Evolutionary conservation across 1,140 invertebrate genomes (phyloP).

Genomic region (Pemphigus obesinymphae): DNA sequence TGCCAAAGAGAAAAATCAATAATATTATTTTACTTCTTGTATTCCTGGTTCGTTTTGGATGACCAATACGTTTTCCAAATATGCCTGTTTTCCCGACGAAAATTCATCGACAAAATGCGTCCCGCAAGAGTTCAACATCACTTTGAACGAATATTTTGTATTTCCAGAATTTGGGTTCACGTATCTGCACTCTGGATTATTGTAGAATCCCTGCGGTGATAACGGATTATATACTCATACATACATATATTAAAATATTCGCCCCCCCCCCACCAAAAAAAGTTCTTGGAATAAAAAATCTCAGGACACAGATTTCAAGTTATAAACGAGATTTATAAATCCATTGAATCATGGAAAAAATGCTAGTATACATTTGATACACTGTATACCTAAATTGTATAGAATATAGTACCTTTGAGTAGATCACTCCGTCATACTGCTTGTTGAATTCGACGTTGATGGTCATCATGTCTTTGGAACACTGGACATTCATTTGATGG

Average conservation of each 20-base stretch:
- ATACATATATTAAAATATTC: too few relatives aligned
- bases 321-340: too few relatives aligned
- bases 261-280: too few relatives aligned
- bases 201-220: conserved; percentile 69
- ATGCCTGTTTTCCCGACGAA: conserved; percentile 66
- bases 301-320: too few relatives aligned
- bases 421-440: conserved; percentile 71
- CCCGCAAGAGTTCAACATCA: conserved; percentile 71
- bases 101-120: conserved; percentile 76
- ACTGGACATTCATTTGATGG: conserved; percentile 68
- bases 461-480: conserved; percentile 76
- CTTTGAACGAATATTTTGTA: conserved; percentile 67
- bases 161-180: conserved; percentile 65
- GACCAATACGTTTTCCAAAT: conserved; percentile 74
- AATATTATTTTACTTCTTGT: conserved; percentile 63
- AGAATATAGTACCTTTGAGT: conserved; percentile 61
- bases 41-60: conserved; percentile 74
- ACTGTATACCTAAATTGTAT: too few relatives aligned
- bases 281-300: too few relatives aligned
- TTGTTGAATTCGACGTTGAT: conserved; percentile 75
- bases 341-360: too few relatives aligned
- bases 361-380: too few relatives aligned
- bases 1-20: too few relatives aligned
- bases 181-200: conserved; percentile 65
- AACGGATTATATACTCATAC: too few relatives aligned